Conservation (phyloP, 2,113 vertebrate genomes). For the Acrocephalus kingi region DNA sequence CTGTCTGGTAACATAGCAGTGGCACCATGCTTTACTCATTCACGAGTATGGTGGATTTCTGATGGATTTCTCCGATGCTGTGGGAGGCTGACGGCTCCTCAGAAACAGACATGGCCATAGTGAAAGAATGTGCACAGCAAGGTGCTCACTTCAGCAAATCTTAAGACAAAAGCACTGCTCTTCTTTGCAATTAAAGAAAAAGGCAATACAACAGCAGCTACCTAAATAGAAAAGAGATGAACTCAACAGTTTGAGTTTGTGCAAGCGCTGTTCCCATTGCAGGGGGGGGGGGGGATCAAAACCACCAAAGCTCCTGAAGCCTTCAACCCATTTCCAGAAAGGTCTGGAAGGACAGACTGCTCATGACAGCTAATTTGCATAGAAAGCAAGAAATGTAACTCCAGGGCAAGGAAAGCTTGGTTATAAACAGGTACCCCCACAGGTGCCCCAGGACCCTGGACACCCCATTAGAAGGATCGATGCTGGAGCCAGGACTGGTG, state of each 20-base stretch:
- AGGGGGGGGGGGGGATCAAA: not conserved
- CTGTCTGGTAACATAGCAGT: not conserved
- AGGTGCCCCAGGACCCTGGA: not conserved
- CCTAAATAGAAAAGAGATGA: not conserved
- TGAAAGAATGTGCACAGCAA: not conserved
- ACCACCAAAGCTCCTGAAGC: not conserved
- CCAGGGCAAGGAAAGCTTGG: not conserved
- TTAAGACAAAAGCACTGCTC: not conserved
- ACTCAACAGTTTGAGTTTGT: not conserved
- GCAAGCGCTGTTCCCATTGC: not conserved
- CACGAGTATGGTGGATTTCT: not conserved
- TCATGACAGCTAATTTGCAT: not conserved
- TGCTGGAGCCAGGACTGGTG: not conserved
- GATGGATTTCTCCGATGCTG: not conserved
- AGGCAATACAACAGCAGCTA: not conserved
- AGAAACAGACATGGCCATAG: not conserved
- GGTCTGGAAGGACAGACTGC: not conserved
- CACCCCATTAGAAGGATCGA: not conserved
- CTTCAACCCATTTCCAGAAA: not conserved
- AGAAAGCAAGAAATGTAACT: fast-evolving
- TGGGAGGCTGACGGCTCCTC: not conserved
- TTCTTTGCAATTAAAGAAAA: not conserved
- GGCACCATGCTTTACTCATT: not conserved
- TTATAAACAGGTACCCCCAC: not conserved
- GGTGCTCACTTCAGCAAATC: not conserved